phyloP scores from a whole-genome alignment of 1,140 invertebrate genomes.

The Hycleus cichorii region DNA sequence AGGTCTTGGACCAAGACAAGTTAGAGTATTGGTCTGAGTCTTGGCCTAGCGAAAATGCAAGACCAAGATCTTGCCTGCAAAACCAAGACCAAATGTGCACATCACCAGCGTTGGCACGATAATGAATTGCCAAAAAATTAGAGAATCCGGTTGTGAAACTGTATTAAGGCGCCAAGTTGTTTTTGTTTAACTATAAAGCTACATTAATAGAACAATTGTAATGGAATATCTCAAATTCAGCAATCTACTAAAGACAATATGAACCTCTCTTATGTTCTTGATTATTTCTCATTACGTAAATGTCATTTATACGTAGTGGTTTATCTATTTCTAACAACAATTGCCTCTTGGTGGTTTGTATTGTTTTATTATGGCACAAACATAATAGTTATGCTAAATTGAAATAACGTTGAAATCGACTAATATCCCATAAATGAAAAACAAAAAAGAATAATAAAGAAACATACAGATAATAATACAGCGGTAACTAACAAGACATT shows the following conservation, averaged over 20 bases:
- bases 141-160: background rate
- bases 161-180: too few relatives aligned
- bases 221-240: too few relatives aligned
- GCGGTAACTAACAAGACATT: conserved; percentile 8
- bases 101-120: too few relatives aligned
- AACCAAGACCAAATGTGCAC: too few relatives aligned
- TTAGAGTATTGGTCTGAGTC: too few relatives aligned
- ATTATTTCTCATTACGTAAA: background rate
- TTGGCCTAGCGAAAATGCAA: too few relatives aligned
- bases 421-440: background rate
- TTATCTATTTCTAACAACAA: background rate
- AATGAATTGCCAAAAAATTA: background rate
- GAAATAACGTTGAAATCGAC: conserved; percentile 2
- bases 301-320: background rate
- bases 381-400: conserved; percentile 1
- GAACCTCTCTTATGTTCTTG: background rate
- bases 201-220: too few relatives aligned
- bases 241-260: too few relatives aligned
- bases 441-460: background rate
- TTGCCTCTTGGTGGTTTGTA: background rate
- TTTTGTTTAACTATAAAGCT: too few relatives aligned
- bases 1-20: too few relatives aligned
- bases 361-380: background rate
- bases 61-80: too few relatives aligned
- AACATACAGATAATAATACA: conserved; percentile 3